Evolutionary conservation across 2,113 vertebrate species (phyloP), one percentile per base, ranked within the genome.

Genomic region (Rhabdornis inornatus): DNA sequence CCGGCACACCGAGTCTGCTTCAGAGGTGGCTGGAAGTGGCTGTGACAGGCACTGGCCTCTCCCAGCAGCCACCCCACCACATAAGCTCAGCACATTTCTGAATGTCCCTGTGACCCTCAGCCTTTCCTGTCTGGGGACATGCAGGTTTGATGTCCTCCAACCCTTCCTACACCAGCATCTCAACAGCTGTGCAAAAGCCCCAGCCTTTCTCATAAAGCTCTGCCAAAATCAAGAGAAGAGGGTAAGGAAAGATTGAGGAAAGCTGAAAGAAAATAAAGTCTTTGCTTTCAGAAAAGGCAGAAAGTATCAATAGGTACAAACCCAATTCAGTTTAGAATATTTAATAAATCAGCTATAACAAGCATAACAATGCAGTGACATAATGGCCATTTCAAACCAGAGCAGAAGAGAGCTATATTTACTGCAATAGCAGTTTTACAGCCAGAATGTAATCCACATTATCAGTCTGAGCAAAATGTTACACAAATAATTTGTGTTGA

Each of bases 1-100:
- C 30, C 31, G 40, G 18, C 0, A 0, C 40, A 10, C 14, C 28
- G n/a, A 13, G 4, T 50, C 44, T 45, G 30, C 35, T 44, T 24
- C 7, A 6, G 37, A 44, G 4, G 9, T 56, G 15, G 2, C 28
- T 68, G 65, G 20, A 71, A 74, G 11, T 12, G 24, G 23, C n/a
- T 78, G 63, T 35, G 59, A 57, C n/a, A 3, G 3, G 27, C 44
- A 60, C 35, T 39, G 31, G 20, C 13, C 16, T 70, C 16, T 53
- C 30, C 19, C 30, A 27, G 21, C 27, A 77, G 18, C 30, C 15
- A 77, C 31, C 16, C 65, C 13, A 2, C 16, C 27, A 33, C 5
- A 2, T 20, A 60, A 72, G 60, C 18, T 33, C 10, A 52, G 16
- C 20, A 47, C 0, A 3, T 13, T 37, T 30, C 19, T 44, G 22